Base-by-base conservation (phyloP, 2,888 invertebrate species). In the Ophion ellenae region DNA sequence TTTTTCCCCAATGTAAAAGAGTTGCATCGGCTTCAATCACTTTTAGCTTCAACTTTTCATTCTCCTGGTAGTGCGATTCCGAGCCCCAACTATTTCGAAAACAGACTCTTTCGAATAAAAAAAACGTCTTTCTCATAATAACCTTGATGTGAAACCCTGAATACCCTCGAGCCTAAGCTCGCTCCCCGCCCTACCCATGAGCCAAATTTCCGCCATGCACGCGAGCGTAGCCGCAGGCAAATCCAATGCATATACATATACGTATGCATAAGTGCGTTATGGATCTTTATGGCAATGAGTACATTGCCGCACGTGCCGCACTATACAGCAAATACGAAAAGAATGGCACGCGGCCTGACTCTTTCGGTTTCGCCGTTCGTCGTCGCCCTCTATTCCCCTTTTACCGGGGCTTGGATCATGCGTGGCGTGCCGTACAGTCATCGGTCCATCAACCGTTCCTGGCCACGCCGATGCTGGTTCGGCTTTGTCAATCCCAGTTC, bases 231-330 rank as follows among this genome's bases (percentile, higher is more conserved):
- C 53, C 53, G 5, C 14, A 53, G 53, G 14, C 53, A 17, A 14
- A 17, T 4, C 53, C 17, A 53, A 17, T 47, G 24, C 24, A 9
- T 14, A 28, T 53, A 45, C 53, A 3, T 53, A 9, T 17, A 6
- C 17, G 5, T 53, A 53, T 53, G 53, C 53, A 14, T 53, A 53
- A 17, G 28, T 67, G 24, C 28, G 63, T 32, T 67, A 47, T 70
- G 59, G 70, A 64, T 75, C 61, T 74, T 61, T 70, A 76, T 32
- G 63, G 63, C 83, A 40, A 64, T 53, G 24, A 59, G 79, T 79
- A 79, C 61, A 63, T 73, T 32, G 75, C 74, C 63, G 63, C 83
- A 77, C 83, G 85, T 83, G 83, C 73, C 83, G 11, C 14, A 53
- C 17, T 20, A 32, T 64, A 61, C 75, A 53, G 67, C 71, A 67